phyloP scores from a whole-genome alignment of 2,797 vertebrate genomes.

The Tachyglossus aculeatus region DNA sequence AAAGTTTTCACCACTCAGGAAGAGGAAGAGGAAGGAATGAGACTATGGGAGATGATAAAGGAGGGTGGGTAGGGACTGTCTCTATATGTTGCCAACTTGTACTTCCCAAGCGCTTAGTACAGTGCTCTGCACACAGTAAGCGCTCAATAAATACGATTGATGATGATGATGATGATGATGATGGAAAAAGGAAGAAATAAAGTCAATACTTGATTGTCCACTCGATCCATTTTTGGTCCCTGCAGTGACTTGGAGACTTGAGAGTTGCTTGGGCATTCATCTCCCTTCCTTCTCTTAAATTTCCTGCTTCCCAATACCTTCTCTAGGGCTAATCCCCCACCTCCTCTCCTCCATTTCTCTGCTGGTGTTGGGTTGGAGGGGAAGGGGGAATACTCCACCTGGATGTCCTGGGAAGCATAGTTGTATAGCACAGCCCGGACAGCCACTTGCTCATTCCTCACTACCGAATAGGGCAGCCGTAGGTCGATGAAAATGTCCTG shows the following conservation, averaged over 20 bases:
- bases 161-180: no score
- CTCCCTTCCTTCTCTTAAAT: neutral
- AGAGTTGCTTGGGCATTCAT: neutral
- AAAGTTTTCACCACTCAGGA: no score
- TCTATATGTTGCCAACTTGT: no score
- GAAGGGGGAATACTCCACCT: conserved; percentile 38
- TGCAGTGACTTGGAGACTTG: neutral
- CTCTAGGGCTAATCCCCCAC: neutral
- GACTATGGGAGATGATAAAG: no score
- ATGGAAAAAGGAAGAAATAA: no score
- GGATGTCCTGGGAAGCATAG: conserved; percentile 16
- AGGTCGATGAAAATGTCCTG: conserved; percentile 80
- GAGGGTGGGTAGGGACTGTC: no score
- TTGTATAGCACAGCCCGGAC: conserved; percentile 80
- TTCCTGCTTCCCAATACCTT: neutral
- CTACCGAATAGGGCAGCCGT: conserved; percentile 77
- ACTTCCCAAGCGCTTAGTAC: no score
- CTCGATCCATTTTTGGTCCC: neutral
- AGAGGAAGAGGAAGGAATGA: no score
- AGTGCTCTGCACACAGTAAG: no score
- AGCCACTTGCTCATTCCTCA: conserved; percentile 79
- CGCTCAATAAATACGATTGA: no score
- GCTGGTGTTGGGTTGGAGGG: neutral
- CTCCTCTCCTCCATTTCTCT: neutral
- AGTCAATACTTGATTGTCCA: no score